A percentile compares a stretch with the other conserved stretches of the same genome.
These are phyloP conservation scores for Peromyscus maniculatus DNA, from an alignment of 2,113 vertebrate species.

Conservation along the genomic window DNA sequence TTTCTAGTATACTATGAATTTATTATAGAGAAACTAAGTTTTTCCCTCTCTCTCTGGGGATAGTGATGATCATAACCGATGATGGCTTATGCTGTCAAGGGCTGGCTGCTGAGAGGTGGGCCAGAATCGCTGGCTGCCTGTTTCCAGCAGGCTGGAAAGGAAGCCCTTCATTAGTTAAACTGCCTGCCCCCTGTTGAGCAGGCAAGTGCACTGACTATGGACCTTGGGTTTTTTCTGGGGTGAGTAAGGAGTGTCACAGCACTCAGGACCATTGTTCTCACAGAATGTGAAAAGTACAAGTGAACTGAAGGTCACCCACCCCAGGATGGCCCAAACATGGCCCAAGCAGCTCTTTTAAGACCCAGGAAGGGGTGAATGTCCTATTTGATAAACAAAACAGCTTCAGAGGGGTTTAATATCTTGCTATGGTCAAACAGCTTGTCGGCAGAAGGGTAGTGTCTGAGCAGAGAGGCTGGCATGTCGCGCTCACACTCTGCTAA, in stretches of 20 bases:
- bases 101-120: not conserved
- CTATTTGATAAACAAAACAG: not conserved
- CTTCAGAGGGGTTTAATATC: not conserved
- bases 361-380: not conserved
- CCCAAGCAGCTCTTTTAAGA: not conserved
- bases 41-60: not conserved
- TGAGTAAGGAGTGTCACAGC: not conserved
- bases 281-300: rapidly evolving
- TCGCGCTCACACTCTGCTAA: not conserved
- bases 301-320: rapidly evolving
- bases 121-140: not conserved
- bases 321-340: rapidly evolving
- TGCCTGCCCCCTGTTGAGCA: not conserved
- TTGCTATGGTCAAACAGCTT: not conserved
- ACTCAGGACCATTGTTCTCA: not conserved
- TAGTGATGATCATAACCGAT: not conserved
- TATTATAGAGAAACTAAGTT: not conserved
- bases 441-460: rapidly evolving
- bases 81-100: not conserved
- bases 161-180: not conserved
- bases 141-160: not conserved
- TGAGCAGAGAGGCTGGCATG: not conserved
- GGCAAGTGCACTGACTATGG: not conserved
- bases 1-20: not conserved
- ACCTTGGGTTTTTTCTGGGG: not conserved